phyloP scores from a whole-genome alignment of 1,140 invertebrate genomes.

The Drosophila sechellia region DNA sequence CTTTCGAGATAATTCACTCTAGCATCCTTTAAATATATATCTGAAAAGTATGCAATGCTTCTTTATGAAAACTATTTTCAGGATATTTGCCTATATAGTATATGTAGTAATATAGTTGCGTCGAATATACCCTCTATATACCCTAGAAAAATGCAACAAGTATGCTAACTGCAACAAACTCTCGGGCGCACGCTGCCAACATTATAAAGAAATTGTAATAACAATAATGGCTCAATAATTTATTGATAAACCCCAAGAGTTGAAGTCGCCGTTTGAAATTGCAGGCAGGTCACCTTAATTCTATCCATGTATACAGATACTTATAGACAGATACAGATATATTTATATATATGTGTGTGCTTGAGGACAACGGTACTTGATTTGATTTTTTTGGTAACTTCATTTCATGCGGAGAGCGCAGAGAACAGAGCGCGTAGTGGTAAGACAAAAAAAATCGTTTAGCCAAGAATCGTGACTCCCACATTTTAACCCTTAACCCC shows the following conservation, averaged over 20 bases:
- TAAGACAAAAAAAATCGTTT: slow-evolving; percentile 60
- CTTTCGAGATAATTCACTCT: too few species aligned
- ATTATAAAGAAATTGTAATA: slow-evolving; percentile 84
- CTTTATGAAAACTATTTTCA: too few species aligned
- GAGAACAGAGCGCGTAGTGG: slow-evolving; percentile 59
- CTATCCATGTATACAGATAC: slow-evolving; percentile 53
- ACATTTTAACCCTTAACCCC: slow-evolving; percentile 84
- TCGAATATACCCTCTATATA: not conserved
- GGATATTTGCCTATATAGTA: too few species aligned
- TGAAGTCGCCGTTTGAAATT: slow-evolving; percentile 49
- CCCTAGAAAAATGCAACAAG: slow-evolving; percentile 17
- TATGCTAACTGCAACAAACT: slow-evolving; percentile 55
- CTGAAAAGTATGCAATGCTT: not conserved
- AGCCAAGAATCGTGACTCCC: slow-evolving; percentile 82
- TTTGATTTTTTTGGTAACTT: slow-evolving; percentile 81
- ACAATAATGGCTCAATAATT: slow-evolving; percentile 83
- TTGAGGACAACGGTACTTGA: slow-evolving; percentile 73
- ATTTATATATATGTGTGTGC: slow-evolving; percentile 47
- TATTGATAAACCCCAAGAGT: slow-evolving; percentile 75
- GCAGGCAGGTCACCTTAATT: slow-evolving; percentile 71
- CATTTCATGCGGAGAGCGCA: slow-evolving; percentile 63
- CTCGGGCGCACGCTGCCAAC: slow-evolving; percentile 74
- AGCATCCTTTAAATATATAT: not conserved
- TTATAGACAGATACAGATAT: slow-evolving; percentile 21
- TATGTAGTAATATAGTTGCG: too few species aligned